These are phyloP conservation scores for Camelus dromedarius DNA, from an alignment of 2,113 vertebrate genomes.

Conservation along the genomic window DNA sequence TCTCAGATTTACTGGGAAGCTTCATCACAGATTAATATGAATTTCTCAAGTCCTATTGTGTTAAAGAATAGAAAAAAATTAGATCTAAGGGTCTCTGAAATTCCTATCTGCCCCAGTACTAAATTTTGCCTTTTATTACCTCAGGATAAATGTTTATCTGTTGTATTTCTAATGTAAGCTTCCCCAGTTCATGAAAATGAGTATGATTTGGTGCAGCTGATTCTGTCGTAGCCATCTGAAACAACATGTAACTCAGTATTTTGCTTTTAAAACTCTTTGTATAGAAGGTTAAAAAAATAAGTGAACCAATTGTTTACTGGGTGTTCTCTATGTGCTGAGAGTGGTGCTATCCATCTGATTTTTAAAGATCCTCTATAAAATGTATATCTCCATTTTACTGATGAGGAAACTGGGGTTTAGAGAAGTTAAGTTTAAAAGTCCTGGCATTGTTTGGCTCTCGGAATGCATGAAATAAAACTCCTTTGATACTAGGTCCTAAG, in stretches of 20 bases:
- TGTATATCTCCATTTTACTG: background rate
- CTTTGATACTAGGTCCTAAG: background rate
- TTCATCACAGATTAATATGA: conserved; percentile 33
- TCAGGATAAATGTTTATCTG: conserved; percentile 25
- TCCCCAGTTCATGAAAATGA: background rate
- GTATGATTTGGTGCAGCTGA: background rate
- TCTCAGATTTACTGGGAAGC: background rate
- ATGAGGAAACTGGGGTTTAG: background rate
- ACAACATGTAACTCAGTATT: background rate
- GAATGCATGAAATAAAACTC: background rate
- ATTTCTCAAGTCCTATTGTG: background rate
- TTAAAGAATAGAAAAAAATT: conserved; percentile 14
- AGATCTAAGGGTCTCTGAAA: conserved; percentile 18
- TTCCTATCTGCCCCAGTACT: background rate
- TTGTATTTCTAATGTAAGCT: background rate
- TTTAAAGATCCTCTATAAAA: background rate
- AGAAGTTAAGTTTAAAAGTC: conserved; percentile 34
- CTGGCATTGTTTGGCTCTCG: background rate
- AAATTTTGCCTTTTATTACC: conserved; percentile 9
- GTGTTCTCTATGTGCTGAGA: background rate
- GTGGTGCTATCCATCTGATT: background rate
- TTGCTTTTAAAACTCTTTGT: conserved; percentile 31
- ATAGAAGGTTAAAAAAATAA: background rate
- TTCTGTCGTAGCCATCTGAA: background rate
- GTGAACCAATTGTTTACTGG: background rate